A percentile compares a stretch with the other conserved stretches of the same genome.
Conservation (phyloP, 2,888 invertebrate species). For the Ephialtes manifestator region DNA sequence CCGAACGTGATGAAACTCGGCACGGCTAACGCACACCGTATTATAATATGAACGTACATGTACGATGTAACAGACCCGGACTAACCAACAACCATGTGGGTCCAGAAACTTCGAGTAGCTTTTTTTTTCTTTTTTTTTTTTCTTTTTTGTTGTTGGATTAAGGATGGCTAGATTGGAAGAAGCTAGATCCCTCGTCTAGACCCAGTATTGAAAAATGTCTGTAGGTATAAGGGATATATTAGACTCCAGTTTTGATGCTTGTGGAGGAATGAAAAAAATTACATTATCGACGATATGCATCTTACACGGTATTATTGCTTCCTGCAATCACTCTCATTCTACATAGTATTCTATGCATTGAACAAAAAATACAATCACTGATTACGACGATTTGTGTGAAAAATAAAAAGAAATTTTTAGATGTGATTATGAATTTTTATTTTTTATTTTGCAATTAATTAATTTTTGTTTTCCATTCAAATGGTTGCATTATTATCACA, state of each 20-base stretch:
- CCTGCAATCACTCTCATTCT: background rate
- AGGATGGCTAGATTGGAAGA: conserved; percentile 22
- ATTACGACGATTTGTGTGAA: background rate
- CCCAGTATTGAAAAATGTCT: background rate
- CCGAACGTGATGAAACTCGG: conserved; percentile 60
- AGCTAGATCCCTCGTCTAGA: background rate
- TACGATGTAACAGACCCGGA: background rate
- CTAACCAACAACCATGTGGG: conserved; percentile 1
- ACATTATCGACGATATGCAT: conserved; percentile 22
- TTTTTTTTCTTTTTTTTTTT: conserved; percentile 36
- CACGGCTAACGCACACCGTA: conserved; percentile 13
- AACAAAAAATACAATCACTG: background rate
- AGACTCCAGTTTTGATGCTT: background rate
- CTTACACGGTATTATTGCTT: background rate
- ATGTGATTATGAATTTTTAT: too few relatives aligned
- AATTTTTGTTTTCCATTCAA: too few relatives aligned
- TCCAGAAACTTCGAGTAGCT: conserved; percentile 54
- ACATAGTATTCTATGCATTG: background rate
- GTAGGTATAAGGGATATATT: background rate
- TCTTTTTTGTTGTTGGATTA: conserved; percentile 38
- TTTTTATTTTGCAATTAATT: too few relatives aligned
- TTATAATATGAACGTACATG: conserved; percentile 28
- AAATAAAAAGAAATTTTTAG: background rate
- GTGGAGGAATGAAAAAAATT: background rate
- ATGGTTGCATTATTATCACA: too few relatives aligned